Percentiles rank a stretch among this genome's conserved stretches.
These are phyloP conservation scores for Tetraneura akinire DNA, from an alignment of 1,140 invertebrate genomes.

Conservation along the genomic window DNA sequence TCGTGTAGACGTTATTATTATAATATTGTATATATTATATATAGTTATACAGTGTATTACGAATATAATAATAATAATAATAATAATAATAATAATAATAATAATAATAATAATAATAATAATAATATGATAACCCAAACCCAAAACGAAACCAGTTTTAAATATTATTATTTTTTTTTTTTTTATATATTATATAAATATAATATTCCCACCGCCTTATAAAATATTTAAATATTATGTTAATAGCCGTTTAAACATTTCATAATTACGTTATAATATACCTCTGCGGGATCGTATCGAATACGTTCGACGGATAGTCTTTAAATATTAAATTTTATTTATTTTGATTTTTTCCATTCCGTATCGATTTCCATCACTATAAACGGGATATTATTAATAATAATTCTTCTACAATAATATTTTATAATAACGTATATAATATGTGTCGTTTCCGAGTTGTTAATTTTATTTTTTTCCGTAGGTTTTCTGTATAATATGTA, in stretches of 20 bases:
- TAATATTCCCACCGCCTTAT: not conserved
- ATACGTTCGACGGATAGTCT: not conserved
- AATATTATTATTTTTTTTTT: no score
- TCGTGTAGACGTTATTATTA: no score
- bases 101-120: no score
- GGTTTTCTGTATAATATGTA: no score
- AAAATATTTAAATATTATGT: slow-evolving; percentile 37
- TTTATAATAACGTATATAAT: no score
- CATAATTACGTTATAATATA: slow-evolving; percentile 32
- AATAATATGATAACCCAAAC: not conserved
- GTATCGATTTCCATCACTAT: not conserved
- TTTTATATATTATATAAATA: not conserved
- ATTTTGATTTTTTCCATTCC: slow-evolving; percentile 20
- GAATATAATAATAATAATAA: not conserved
- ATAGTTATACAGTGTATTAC: no score
- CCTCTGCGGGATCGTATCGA: not conserved
- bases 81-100: no score
- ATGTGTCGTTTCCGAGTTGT: not conserved
- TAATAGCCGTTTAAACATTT: slow-evolving; percentile 32
- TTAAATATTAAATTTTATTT: no score
- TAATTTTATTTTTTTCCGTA: slow-evolving; percentile 17
- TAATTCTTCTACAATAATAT: no score
- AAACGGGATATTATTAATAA: no score
- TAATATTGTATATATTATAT: no score
- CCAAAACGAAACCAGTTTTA: slow-evolving; percentile 22